Evolutionary conservation across 2,888 invertebrate genomes (phyloP), one percentile per base, ranked within the genome.

Genomic region (Protonemura montana): DNA sequence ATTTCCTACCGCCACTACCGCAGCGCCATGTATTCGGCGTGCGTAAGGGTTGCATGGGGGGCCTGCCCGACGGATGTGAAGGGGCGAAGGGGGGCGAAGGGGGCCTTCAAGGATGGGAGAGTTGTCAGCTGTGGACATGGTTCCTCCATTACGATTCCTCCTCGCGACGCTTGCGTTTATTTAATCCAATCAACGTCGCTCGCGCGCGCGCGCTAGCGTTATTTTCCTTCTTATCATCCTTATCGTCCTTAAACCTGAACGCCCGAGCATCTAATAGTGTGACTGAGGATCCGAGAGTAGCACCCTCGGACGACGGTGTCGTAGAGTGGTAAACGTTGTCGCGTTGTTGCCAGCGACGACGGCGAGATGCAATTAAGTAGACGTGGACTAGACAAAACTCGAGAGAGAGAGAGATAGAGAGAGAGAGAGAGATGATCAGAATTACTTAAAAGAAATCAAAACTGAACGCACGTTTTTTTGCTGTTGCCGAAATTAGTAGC

Each of bases 161-260:
- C 59, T 2, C 28, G 59, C 30, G 81, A 81, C 30, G 30, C 81
- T 30, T 26, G 26, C 28, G 81, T 85, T 76, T 76, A 83, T 87
- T 87, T 87, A 87, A 87, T 87, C 87, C 87, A 87, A 87, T 87
- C 87, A 85, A 28, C 78, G 27, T 6, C 28, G 28, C n/a, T 81
- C 29, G 26, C 81, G 78, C 29, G 26, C 81, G 78, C 28, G 5
- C 26, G n/a, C 28, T 78, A 25, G 78, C 59, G 13, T 59, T 59
- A 10, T 59, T 59, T 59, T 59, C 59, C 1, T 59, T 21, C 59
- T 59, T 59, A 59, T 59, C 59, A 21, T 21, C 59, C 59, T 59
- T 59, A 59, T 59, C 59, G 59, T 59, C 59, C 59, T 59, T 59
- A 59, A 59, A 59, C 59, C 59, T 59, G 13, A 59, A 59, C 59